Conservation (phyloP, 2,888 invertebrate species). For the Cosmopolites sordidus region DNA sequence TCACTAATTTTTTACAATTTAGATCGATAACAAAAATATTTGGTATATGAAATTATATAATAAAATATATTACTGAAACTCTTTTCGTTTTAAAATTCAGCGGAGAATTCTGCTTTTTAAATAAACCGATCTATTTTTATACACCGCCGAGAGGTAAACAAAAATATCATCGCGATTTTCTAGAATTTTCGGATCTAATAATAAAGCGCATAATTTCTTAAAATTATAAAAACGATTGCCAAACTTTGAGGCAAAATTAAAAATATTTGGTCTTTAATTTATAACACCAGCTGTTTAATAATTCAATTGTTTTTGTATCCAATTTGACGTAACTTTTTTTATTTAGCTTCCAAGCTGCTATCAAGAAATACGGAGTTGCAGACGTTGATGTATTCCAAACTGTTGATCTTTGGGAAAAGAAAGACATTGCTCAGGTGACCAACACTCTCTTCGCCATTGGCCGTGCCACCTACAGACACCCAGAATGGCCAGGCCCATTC, state of each 20-base stretch:
- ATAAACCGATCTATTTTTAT: background rate
- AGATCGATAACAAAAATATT: no score
- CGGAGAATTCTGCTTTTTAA: no score
- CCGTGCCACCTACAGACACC: conserved; percentile 49
- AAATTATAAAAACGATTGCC: no score
- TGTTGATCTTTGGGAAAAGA: conserved; percentile 93
- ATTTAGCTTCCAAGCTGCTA: conserved; percentile 78
- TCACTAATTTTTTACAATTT: no score
- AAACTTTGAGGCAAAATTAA: background rate
- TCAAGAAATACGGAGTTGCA: conserved; percentile 82
- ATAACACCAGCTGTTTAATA: conserved; percentile 7
- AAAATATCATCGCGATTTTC: background rate
- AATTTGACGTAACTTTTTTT: conserved; percentile 5
- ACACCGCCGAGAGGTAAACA: background rate
- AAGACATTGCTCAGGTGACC: conserved; percentile 81
- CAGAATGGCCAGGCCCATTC: conserved; percentile 64
- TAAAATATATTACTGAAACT: no score
- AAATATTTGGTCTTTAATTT: no score
- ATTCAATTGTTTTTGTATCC: no score
- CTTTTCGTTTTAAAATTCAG: no score
- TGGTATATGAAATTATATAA: no score
- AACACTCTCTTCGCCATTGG: conserved; percentile 83
- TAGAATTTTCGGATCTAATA: conserved; percentile 16
- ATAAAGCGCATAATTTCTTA: conserved; percentile 11
- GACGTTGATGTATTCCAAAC: conserved; percentile 95